Evolutionary conservation across 2,797 vertebrate species (phyloP).

Genomic region (Coregonus sp.): DNA sequence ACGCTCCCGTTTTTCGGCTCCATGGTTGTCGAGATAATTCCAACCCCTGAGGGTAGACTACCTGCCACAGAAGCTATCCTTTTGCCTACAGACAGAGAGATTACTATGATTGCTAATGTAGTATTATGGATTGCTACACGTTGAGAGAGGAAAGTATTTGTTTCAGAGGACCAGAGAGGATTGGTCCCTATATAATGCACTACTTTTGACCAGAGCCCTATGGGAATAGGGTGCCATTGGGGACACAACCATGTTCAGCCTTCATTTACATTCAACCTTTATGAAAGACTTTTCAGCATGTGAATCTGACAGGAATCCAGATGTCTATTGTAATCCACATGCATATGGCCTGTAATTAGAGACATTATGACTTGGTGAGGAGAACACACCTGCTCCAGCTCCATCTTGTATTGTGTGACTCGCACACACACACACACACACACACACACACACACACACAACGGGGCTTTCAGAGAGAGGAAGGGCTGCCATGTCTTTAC

Average conservation of each 20-base stretch:
- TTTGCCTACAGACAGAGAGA: not conserved
- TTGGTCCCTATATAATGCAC: not conserved
- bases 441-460: conserved; percentile 1
- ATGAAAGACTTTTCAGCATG: no score
- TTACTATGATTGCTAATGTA: not conserved
- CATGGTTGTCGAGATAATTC: conserved; percentile 58
- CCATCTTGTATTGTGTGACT: no score
- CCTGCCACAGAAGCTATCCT: not conserved
- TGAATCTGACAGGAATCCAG: no score
- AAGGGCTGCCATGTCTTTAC: conserved; percentile 30
- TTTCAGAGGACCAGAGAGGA: not conserved
- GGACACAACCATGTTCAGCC: no score
- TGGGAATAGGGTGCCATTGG: no score
- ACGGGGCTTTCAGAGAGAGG: no score
- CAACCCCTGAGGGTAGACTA: conserved; percentile 31
- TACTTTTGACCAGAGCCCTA: no score
- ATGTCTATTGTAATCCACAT: not conserved
- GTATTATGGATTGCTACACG: not conserved
- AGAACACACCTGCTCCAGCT: not conserved
- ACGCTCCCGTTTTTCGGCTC: conserved; percentile 36
- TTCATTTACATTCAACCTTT: no score
- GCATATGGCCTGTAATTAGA: not conserved
- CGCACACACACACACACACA: no score
- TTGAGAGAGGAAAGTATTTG: not conserved
- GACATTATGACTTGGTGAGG: not conserved